These are phyloP conservation scores for Oxystoma pomonae DNA, from an alignment of 2,888 invertebrate genomes.

Conservation along the genomic window DNA sequence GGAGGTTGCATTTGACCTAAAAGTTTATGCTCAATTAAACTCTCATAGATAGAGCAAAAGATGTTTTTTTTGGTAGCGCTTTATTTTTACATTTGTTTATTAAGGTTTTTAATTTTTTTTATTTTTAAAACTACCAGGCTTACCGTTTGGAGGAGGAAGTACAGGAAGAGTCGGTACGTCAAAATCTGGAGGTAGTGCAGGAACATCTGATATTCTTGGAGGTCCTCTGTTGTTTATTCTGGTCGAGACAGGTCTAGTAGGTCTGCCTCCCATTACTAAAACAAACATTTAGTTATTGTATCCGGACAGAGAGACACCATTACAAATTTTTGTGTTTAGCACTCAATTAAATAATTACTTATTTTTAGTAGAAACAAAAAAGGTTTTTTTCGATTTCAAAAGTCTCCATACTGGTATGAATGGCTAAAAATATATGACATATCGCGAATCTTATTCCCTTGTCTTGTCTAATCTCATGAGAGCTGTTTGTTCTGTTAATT, in stretches of 20 bases:
- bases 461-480: no score
- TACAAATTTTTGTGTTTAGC: no score
- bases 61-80: neutral
- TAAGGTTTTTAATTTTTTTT: constrained; percentile 2
- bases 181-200: constrained; percentile 65
- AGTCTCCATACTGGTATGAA: no score
- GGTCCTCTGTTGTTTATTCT: constrained; percentile 89
- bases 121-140: neutral
- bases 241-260: constrained; percentile 64
- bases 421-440: no score
- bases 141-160: constrained; percentile 40
- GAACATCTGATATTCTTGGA: constrained; percentile 76
- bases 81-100: neutral
- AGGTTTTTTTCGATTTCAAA: no score
- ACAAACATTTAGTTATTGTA: no score
- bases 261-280: constrained; percentile 53
- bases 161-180: constrained; percentile 54
- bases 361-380: no score
- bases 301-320: no score
- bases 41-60: constrained; percentile 10
- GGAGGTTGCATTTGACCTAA: constrained; percentile 50
- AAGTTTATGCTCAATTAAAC: constrained; percentile 5
- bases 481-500: no score
- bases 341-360: no score
- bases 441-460: no score